Conservation (phyloP, 2,113 vertebrate genomes). For the Ammodramus savannarum region DNA sequence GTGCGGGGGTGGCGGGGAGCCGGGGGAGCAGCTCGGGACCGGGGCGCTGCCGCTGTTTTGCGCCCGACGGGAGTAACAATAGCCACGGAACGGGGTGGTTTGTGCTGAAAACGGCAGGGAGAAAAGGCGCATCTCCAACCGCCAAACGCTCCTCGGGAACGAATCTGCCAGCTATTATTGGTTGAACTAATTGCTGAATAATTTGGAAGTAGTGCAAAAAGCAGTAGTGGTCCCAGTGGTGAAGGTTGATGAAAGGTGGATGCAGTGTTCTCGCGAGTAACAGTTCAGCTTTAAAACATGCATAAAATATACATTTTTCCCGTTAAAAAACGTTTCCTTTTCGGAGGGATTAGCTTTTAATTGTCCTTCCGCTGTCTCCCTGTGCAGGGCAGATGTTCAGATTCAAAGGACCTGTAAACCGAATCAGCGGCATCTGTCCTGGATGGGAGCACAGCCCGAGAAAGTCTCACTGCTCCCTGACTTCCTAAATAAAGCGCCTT, state of each 20-base stretch:
- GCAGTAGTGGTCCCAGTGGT: not conserved
- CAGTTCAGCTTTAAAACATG: not conserved
- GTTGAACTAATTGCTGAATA: not conserved
- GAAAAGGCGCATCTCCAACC: not conserved
- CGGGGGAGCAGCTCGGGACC: not conserved
- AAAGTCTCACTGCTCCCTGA: constrained; percentile 14
- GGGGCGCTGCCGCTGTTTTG: not conserved
- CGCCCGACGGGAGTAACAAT: not conserved
- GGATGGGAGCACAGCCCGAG: not conserved
- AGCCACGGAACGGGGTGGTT: fast-evolving
- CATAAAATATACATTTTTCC: not conserved
- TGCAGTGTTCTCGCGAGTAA: not conserved
- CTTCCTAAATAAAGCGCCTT: constrained; percentile 33
- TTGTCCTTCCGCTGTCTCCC: constrained; percentile 20
- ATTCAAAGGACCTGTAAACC: constrained; percentile 51
- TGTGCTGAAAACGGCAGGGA: not conserved
- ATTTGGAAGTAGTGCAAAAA: not conserved
- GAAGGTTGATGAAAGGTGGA: not conserved
- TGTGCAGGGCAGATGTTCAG: constrained; percentile 51
- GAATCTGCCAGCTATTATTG: not conserved
- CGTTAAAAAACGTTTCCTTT: not conserved
- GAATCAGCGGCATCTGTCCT: constrained; percentile 66
- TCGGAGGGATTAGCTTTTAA: constrained; percentile 6
- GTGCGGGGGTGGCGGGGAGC: not conserved
- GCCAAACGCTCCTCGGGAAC: not conserved